Base-by-base conservation (phyloP, 1,140 invertebrate species). In the Gryon sp. region DNA sequence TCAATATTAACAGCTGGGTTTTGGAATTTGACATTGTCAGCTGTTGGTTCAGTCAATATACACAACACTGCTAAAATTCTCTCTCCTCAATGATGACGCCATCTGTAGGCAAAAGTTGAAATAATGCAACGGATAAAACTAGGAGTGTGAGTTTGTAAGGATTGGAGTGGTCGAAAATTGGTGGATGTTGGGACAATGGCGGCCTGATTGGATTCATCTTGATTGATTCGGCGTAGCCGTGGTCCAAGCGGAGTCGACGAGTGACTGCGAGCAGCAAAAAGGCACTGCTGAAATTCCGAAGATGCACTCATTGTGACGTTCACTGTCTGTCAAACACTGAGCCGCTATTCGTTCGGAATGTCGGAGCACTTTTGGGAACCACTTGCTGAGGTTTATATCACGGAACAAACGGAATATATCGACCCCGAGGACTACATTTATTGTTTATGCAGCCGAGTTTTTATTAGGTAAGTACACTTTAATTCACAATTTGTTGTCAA, bases 391-490 rank as follows among this genome's bases (percentile, higher is more conserved):
- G 82, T 87, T 65, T 87, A 86, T 59, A 86, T 87, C 34, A 75
- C 82, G 24, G 76, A 87, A 45, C 79, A 84, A 38, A 50, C 68
- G 7, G 77, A 84, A 20, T 32, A 66, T 66, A 34, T 72, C 36
- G 74, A 84, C 32, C 63, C 83, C 22, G 79, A 86, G 45, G 76
- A 75, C 78, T 84, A 86, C 63, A 85, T 85, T 79, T 87, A 85
- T 69, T 86, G 86, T 70, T 81, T 86, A 19, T 87, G 86, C 73
- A 87, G 83, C 72, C 79, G 86, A 69, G 79, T 86, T 32, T 86
- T 85, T 40, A 75, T 86, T 26, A 76, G 85, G 86, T 86, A 80
- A 82, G 60, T 81, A 20, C 26, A 6, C 0, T 34, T 16, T 2
- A 18, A 16, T 15, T n/a, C n/a, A n/a, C n/a, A n/a, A n/a, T n/a